Conservation (phyloP, 1,140 invertebrate genomes). For the Magallana ariakensis region DNA sequence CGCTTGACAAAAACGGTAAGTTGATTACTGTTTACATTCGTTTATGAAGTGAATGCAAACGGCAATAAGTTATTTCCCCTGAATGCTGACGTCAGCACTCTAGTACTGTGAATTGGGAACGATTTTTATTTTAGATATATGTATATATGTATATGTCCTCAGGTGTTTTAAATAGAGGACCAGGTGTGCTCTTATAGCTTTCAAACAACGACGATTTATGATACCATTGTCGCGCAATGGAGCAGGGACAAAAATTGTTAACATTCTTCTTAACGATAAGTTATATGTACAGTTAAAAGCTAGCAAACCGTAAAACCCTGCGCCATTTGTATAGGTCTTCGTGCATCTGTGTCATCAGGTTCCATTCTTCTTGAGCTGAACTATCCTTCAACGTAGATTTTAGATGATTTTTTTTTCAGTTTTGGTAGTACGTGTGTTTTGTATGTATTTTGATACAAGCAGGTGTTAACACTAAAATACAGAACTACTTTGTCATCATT, state of each 20-base stretch:
- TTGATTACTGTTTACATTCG: background rate
- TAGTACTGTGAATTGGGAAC: background rate
- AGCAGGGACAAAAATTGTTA: slow-evolving; percentile 21
- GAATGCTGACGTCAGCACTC: background rate
- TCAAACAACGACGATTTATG: slow-evolving; percentile 27
- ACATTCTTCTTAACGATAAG: background rate
- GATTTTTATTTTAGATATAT: no score
- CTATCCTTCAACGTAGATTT: background rate
- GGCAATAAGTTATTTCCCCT: background rate
- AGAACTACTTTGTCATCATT: background rate
- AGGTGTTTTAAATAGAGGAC: background rate
- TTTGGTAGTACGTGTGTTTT: no score
- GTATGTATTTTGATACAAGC: background rate
- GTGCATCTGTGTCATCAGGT: slow-evolving; percentile 7
- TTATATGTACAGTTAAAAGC: slow-evolving; percentile 5
- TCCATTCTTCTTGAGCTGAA: background rate
- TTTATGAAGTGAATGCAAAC: background rate
- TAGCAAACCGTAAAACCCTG: background rate
- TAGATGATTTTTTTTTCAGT: background rate
- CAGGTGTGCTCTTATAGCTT: background rate
- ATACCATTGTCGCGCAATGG: slow-evolving; percentile 26
- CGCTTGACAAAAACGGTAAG: background rate
- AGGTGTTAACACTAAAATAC: background rate
- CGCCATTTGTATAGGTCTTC: background rate
- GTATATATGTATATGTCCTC: background rate